Evolutionary conservation across 1,140 invertebrate genomes (phyloP), one percentile per base, ranked within the genome.

Genomic region (Caenorhabditis latens): DNA sequence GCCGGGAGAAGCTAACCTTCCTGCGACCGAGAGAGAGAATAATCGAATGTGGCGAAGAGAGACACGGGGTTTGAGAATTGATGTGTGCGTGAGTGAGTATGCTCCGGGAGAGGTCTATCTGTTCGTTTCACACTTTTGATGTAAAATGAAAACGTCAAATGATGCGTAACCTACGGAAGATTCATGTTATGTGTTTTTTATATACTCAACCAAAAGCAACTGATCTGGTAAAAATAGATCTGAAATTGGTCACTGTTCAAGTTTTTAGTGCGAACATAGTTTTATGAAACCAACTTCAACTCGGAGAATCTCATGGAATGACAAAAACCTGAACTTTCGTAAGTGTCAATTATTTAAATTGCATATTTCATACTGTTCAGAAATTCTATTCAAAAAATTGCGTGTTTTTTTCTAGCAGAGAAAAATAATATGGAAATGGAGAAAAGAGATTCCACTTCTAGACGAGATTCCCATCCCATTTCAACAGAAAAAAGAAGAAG

Each of bases 11-110:
- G 40, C 21, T 40, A 46, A 50, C 16, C 46, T 40, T 24, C 21
- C 46, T 13, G 65, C 6, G 42, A 71, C 42, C 7, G 43, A 53
- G 50, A 14, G 32, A 32, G 71, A 79, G 71, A 79, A 79, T 79
- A 50, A 79, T 79, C 71, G 71, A 79, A 79, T 79, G 71, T 53
- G 71, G 71, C 71, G 24, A 79, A 50, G 71, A 50, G 71, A 50
- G 46, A 50, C 71, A 50, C 16, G 19, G 43, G 46, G 46, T 83
- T 58, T 11, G 55, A 83, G 50, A 42, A 14, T 50, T 79, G 71
- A 50, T 53, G 50, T 50, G 71, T 79, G 71, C n/a, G 71, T 53
- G 46, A 21, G 71, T 79, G 71, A 79, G 71, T 79, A 79, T 24
- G 43, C 46, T 71, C 42, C 16, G 7, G 4, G 21, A 32, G 65